Evolutionary conservation across 2,888 invertebrate genomes (phyloP).

Genomic region (Sussaba pulchella): DNA sequence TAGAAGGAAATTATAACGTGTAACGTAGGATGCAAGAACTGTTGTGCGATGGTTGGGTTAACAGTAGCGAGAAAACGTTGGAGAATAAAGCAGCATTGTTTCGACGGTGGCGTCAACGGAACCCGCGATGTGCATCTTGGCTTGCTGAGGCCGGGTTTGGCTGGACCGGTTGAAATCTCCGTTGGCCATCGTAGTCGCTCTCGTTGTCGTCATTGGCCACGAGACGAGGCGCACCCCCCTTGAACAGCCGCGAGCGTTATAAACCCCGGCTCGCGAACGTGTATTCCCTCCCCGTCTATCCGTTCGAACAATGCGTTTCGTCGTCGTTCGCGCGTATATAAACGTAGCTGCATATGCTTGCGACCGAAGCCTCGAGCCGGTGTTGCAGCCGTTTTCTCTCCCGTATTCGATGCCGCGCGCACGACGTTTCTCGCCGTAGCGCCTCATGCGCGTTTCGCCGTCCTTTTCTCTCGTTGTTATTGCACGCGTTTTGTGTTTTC

Average conservation of each 20-base stretch:
- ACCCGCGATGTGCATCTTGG: constrained; percentile 28
- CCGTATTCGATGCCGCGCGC: too few relatives aligned
- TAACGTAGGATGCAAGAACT: background rate
- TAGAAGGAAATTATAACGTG: constrained; percentile 20
- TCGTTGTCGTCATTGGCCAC: constrained; percentile 30
- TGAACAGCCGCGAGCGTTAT: constrained; percentile 32
- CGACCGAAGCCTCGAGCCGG: too few relatives aligned
- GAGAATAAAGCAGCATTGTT: constrained; percentile 45
- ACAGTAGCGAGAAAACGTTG: constrained; percentile 39
- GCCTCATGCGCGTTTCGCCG: too few relatives aligned
- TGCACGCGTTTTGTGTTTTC: constrained; percentile 72
- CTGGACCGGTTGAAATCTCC: too few relatives aligned
- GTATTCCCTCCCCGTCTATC: background rate
- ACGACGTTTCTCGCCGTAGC: too few relatives aligned
- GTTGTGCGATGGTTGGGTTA: background rate
- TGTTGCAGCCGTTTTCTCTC: too few relatives aligned
- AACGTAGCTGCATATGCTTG: background rate
- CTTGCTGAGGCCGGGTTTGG: background rate
- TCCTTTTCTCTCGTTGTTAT: constrained; percentile 48
- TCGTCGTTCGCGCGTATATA: constrained; percentile 14
- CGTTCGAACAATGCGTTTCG: constrained; percentile 47
- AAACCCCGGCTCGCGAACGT: constrained; percentile 1
- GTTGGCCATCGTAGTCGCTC: constrained; percentile 1
- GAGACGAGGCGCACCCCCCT: constrained; percentile 19
- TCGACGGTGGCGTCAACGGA: constrained; percentile 29